These are phyloP conservation scores for Ceratothoa steindachneri DNA, from an alignment of 2,888 invertebrate genomes.

Conservation along the genomic window DNA sequence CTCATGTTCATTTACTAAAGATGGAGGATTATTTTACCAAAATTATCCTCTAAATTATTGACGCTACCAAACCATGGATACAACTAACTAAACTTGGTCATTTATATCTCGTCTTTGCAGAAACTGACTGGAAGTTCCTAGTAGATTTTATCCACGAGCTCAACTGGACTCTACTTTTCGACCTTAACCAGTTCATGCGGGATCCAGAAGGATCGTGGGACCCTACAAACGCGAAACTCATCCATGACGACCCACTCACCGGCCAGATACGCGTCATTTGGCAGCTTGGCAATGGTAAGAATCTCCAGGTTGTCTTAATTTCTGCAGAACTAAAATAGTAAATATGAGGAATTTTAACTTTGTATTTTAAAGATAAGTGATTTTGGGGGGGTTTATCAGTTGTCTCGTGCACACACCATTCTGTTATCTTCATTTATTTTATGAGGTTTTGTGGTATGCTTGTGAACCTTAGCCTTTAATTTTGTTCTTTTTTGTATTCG, in stretches of 20 bases:
- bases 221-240: slow-evolving; percentile 26
- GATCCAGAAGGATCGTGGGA: slow-evolving; percentile 22
- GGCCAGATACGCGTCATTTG: slow-evolving; percentile 17
- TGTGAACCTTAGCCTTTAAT: too few relatives aligned
- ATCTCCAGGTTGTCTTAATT: not conserved
- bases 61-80: too few relatives aligned
- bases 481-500: too few relatives aligned
- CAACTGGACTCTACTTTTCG: slow-evolving; percentile 31
- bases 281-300: slow-evolving; percentile 46
- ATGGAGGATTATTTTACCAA: too few relatives aligned
- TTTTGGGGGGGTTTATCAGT: too few relatives aligned
- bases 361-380: not conserved
- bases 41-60: too few relatives aligned
- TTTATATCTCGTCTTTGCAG: too few relatives aligned
- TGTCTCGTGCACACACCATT: too few relatives aligned
- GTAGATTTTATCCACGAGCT: slow-evolving; percentile 16
- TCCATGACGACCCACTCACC: slow-evolving; percentile 13
- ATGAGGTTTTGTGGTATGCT: too few relatives aligned
- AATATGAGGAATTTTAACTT: not conserved
- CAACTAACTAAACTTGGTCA: too few relatives aligned
- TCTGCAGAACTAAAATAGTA: slow-evolving; percentile 3
- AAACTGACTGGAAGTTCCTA: slow-evolving; percentile 17
- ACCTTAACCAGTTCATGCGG: slow-evolving; percentile 42
- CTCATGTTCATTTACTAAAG: too few relatives aligned
- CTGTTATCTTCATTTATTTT: too few relatives aligned